These are phyloP conservation scores for Drosophila watanabei DNA, from an alignment of 1,140 invertebrate species.

Conservation along the genomic window DNA sequence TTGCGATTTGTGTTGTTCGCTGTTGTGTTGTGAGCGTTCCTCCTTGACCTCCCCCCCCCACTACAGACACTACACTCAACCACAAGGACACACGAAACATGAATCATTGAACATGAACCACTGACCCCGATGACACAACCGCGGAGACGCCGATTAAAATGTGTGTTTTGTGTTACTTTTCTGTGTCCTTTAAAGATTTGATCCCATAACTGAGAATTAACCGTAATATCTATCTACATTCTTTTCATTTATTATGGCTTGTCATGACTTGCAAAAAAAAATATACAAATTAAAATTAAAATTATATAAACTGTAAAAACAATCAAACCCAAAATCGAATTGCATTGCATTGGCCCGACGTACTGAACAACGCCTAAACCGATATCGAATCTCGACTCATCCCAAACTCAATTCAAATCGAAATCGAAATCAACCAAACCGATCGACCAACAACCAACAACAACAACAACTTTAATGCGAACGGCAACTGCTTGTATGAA, in stretches of 20 bases:
- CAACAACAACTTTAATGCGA: constrained; percentile 71
- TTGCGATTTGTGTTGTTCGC: constrained; percentile 75
- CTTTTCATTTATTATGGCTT: constrained; percentile 60
- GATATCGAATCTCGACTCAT: constrained; percentile 27
- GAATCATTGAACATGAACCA: constrained; percentile 15
- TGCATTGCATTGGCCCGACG: constrained; percentile 66
- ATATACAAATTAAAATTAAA: constrained; percentile 20
- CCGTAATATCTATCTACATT: constrained; percentile 66
- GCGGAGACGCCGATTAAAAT: constrained; percentile 38
- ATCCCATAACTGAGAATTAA: constrained; percentile 60
- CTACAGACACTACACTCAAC: constrained; percentile 8
- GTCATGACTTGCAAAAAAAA: not conserved
- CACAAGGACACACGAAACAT: constrained; percentile 31
- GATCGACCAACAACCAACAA: constrained; percentile 65
- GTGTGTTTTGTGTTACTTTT: constrained; percentile 59
- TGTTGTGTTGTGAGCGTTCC: constrained; percentile 72
- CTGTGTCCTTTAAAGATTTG: constrained; percentile 53
- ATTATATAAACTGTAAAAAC: constrained; percentile 26
- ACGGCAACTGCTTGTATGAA: constrained; percentile 79
- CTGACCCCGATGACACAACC: not conserved
- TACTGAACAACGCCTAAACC: constrained; percentile 47
- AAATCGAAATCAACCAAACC: constrained; percentile 38
- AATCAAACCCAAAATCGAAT: constrained; percentile 28
- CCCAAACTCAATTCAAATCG: constrained; percentile 20
- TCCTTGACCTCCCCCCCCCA: too few relatives aligned